These are phyloP conservation scores for Thamnophis sirtalis DNA, from an alignment of 2,113 vertebrate species.

Conservation along the genomic window DNA sequence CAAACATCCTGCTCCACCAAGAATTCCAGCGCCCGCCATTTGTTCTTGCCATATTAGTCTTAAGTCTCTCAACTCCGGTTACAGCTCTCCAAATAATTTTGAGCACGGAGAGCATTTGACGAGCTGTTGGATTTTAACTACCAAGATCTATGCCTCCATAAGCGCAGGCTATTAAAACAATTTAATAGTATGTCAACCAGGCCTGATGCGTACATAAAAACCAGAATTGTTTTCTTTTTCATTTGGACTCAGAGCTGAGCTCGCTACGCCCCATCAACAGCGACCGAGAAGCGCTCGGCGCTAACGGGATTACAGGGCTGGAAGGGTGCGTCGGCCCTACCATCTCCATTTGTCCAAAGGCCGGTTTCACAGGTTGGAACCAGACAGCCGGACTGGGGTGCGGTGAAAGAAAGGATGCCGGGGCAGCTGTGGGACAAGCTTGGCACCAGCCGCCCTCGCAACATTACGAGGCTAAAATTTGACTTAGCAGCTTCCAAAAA, in stretches of 20 bases:
- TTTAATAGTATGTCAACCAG: conserved; percentile 63
- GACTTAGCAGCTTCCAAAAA: conserved; percentile 28
- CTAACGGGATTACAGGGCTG: conserved; percentile 60
- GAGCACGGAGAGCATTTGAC: conserved; percentile 54
- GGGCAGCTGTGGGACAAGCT: conserved; percentile 39
- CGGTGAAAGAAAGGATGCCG: conserved; percentile 46
- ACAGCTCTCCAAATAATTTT: conserved; percentile 58
- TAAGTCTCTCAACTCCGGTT: conserved; percentile 53
- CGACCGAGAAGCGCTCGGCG: conserved; percentile 57
- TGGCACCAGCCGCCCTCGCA: conserved; percentile 35
- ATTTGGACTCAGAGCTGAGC: conserved; percentile 37
- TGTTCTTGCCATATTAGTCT: conserved; percentile 33
- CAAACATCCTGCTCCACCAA: not conserved
- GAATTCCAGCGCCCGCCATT: conserved; percentile 7
- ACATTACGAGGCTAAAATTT: conserved; percentile 13
- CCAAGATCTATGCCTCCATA: conserved; percentile 63
- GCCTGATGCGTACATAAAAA: conserved; percentile 50
- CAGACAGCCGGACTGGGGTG: conserved; percentile 48
- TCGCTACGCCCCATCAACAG: conserved; percentile 43
- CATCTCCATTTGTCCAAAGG: conserved; percentile 50
- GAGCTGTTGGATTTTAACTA: conserved; percentile 61
- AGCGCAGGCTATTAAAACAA: conserved; percentile 66
- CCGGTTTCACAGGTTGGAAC: conserved; percentile 32
- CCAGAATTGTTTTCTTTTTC: conserved; percentile 61
- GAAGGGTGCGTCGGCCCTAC: conserved; percentile 37